A percentile compares a stretch with the other conserved stretches of the same genome.
Conservation (phyloP, 2,888 invertebrate species). For the Mycogona germanica region DNA sequence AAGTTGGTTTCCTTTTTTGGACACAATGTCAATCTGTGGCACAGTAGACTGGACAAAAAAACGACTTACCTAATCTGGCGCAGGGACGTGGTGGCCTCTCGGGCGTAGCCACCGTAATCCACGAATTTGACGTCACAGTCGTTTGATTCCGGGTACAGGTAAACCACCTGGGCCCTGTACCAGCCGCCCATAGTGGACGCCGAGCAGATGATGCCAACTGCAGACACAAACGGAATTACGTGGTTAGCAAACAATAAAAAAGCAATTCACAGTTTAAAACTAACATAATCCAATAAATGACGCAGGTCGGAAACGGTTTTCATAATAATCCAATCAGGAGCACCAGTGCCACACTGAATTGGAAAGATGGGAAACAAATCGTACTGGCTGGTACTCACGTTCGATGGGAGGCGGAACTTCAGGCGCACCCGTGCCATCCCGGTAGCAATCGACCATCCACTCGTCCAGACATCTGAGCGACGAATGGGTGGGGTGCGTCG, state of each 20-base stretch:
- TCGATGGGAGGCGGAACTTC: conserved; percentile 59
- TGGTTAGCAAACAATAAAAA: neutral
- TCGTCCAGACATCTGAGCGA: conserved; percentile 62
- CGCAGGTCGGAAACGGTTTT: too few relatives aligned
- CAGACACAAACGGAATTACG: conserved; percentile 25
- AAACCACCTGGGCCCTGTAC: conserved; percentile 76
- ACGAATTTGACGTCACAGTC: conserved; percentile 74
- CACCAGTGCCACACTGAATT: neutral
- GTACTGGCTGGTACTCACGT: conserved; percentile 41
- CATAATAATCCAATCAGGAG: neutral
- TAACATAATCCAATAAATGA: conserved; percentile 19
- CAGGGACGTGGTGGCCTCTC: conserved; percentile 59
- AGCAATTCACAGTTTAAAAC: neutral
- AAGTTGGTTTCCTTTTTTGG: too few relatives aligned
- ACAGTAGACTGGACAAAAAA: too few relatives aligned
- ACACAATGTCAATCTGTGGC: too few relatives aligned
- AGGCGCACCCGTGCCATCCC: conserved; percentile 57
- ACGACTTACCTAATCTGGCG: conserved; percentile 59
- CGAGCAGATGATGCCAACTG: conserved; percentile 78
- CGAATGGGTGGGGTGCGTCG: conserved; percentile 85
- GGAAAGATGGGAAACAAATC: neutral
- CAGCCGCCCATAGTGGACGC: conserved; percentile 72
- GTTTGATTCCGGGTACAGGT: conserved; percentile 51
- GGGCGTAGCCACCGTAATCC: conserved; percentile 89
- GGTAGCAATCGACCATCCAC: conserved; percentile 72